Conservation (phyloP, 2,888 invertebrate genomes). For the Thera obeliscata region DNA sequence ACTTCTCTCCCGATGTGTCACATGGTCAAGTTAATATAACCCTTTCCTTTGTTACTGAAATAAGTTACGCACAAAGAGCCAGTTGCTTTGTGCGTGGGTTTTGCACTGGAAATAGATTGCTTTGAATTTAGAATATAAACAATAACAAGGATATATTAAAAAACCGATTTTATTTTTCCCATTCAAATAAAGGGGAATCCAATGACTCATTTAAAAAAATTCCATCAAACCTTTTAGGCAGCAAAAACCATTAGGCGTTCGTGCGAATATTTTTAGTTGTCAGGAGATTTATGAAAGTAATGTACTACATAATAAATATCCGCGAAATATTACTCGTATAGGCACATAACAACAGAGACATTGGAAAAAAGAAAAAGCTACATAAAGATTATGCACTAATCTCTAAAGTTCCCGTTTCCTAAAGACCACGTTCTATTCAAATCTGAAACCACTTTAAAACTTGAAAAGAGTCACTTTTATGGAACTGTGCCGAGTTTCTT, state of each 20-base stretch:
- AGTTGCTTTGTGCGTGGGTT: slow-evolving; percentile 5
- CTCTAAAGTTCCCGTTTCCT: slow-evolving; percentile 4
- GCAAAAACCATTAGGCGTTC: too few species aligned
- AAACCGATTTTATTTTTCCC: too few species aligned
- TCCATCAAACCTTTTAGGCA: too few species aligned
- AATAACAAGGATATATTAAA: too few species aligned
- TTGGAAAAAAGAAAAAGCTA: too few species aligned
- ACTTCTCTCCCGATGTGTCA: slow-evolving; percentile 19
- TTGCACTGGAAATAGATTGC: neutral
- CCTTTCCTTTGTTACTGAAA: slow-evolving; percentile 32
- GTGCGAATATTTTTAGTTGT: too few species aligned
- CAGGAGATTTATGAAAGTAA: too few species aligned
- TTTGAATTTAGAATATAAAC: neutral
- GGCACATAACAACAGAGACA: too few species aligned
- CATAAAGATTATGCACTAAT: neutral
- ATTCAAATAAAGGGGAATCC: neutral
- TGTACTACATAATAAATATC: too few species aligned
- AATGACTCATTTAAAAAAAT: neutral
- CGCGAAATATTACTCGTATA: too few species aligned
- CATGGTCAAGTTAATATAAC: slow-evolving; percentile 31
- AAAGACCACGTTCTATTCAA: slow-evolving; percentile 9
- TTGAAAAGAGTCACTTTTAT: slow-evolving; percentile 19
- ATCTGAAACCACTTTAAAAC: slow-evolving; percentile 16
- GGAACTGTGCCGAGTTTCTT: slow-evolving; percentile 11
- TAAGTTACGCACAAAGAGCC: slow-evolving; percentile 10